phyloP scores from a whole-genome alignment of 2,797 vertebrate genomes.

The Podarcis siculus region DNA sequence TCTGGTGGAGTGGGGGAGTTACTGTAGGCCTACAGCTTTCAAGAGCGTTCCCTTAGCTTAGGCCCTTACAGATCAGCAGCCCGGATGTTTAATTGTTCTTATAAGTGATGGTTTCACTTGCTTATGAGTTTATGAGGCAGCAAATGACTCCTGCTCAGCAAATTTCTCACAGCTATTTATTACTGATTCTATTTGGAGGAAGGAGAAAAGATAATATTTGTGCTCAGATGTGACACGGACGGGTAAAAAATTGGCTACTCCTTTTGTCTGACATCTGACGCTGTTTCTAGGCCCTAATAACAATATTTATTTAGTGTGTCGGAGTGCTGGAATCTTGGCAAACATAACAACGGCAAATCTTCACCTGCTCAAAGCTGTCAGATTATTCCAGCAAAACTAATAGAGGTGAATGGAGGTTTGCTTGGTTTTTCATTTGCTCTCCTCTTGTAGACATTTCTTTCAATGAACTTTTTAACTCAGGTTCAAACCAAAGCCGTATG shows the following conservation, averaged over 20 bases:
- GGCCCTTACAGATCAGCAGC: conserved; percentile 46
- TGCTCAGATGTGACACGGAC: conserved; percentile 42
- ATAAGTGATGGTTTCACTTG: conserved; percentile 67
- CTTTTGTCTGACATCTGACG: conserved; percentile 52
- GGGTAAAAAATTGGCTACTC: not conserved
- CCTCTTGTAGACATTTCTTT: not conserved
- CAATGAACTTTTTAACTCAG: not conserved
- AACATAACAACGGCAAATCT: conserved; percentile 38
- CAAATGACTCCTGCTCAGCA: conserved; percentile 66
- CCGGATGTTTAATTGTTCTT: conserved; percentile 70
- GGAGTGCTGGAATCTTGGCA: conserved; percentile 34
- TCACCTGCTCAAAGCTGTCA: not conserved
- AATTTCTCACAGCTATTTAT: conserved; percentile 67
- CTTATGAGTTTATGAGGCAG: conserved; percentile 72
- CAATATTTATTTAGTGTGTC: conserved; percentile 40
- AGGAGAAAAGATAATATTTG: conserved; percentile 44
- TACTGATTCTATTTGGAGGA: conserved; percentile 40
- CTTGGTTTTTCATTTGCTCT: conserved; percentile 5
- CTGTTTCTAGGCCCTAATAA: conserved; percentile 23
- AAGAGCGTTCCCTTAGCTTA: conserved; percentile 40
- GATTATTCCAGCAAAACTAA: not conserved
- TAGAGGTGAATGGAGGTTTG: not conserved
- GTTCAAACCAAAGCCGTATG: not conserved
- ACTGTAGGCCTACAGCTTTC: conserved; percentile 34
- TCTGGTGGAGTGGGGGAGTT: not conserved